Evolutionary conservation across 2,113 vertebrate genomes (phyloP), one percentile per base, ranked within the genome.

Genomic region (Centropus bengalensis): DNA sequence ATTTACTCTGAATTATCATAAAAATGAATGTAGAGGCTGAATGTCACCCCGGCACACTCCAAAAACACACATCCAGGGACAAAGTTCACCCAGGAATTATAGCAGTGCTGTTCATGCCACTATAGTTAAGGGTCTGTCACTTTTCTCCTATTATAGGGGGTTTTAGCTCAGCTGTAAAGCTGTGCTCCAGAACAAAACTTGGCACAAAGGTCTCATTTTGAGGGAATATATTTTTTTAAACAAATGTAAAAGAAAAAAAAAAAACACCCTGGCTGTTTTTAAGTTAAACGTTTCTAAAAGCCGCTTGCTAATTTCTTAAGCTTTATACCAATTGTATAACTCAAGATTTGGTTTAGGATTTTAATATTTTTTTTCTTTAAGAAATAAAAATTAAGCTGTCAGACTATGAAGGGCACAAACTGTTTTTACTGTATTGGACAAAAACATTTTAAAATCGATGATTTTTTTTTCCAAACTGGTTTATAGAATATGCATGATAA

Each of bases 1-100:
- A 98, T 98, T 98, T 98, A 98, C 98, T 98, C 63, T 91, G 98
- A 98, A 98, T 98, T 98, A 98, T 98, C 98, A 98, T 98, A 98
- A 98, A 98, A 98, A 98, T 97, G 98, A 98, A 97, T 95, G 97
- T 96, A 93, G 96, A 97, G 97, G 96, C 97, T 98, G 97, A 97
- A 97, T 98, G 98, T 98, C 98, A 98, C 97, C 98, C 97, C 89
- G 58, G 97, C 98, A 96, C 82, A 85, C 97, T 98, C 97, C 97
- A 98, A 97, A 98, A 97, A 97, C 98, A 98, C 97, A 97, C 97
- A 95, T 94, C 95, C 96, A 66, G 95, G 97, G 97, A 98, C 97
- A 97, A 97, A 98, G 98, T 97, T 98, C 98, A 98, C 56, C 70
- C 94, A 77, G 97, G 94, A 96, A 95, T 95, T 94, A 91, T 87